Conservation (phyloP, 2,797 vertebrate genomes). For the Phylloscopus collybita region DNA sequence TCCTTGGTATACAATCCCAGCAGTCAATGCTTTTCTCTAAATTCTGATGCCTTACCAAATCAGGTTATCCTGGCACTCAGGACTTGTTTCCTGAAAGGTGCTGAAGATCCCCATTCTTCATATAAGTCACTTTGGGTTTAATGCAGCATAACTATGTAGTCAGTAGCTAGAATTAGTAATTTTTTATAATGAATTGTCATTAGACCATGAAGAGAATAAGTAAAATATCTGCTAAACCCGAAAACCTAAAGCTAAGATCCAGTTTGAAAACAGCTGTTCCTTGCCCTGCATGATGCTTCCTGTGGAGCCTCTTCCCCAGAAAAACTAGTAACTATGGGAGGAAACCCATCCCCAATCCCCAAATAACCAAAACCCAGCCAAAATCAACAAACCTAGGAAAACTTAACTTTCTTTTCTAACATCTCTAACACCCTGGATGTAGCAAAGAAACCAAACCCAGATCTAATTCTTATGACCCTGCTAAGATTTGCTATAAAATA, state of each 20-base stretch:
- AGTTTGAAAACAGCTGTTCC: not conserved
- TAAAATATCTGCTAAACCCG: not conserved
- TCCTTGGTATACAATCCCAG: not conserved
- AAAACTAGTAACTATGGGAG: not conserved
- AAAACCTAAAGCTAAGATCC: not conserved
- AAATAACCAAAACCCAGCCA: not conserved
- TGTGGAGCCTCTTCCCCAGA: not conserved
- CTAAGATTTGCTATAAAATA: not conserved
- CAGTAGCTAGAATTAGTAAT: not conserved
- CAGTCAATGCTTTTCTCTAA: not conserved
- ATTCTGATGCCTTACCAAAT: not conserved
- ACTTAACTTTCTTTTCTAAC: not conserved
- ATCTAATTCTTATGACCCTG: not conserved
- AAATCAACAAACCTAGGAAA: not conserved
- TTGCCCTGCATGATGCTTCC: not conserved
- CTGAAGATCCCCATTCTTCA: not conserved
- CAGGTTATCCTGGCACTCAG: not conserved
- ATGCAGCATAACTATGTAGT: not conserved
- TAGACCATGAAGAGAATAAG: not conserved
- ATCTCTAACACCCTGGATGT: not conserved
- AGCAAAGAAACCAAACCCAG: not conserved
- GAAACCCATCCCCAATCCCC: rapidly evolving
- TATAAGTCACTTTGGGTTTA: not conserved
- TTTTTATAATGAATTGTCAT: not conserved
- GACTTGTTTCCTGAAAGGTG: not conserved